Evolutionary conservation across 2,113 vertebrate species (phyloP).

Genomic region (Connochaetes taurinus): DNA sequence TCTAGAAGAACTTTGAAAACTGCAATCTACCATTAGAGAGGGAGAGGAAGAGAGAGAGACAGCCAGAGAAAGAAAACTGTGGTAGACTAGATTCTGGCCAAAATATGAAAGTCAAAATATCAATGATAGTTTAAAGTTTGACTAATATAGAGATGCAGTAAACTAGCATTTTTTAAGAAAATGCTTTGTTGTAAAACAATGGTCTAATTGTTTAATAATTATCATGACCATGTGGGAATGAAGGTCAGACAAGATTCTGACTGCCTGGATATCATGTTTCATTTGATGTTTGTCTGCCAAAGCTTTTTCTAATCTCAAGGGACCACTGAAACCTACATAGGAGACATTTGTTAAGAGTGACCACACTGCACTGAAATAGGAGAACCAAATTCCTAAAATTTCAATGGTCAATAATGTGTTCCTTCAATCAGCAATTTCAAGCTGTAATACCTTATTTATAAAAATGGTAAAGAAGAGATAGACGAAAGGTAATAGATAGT

Average conservation of each 20-base stretch:
- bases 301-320: constrained; percentile 22
- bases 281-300: constrained; percentile 27
- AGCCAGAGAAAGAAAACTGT: background rate
- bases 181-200: constrained; percentile 30
- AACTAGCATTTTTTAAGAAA: background rate
- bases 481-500: background rate
- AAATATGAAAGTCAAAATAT: background rate
- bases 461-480: background rate
- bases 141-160: background rate
- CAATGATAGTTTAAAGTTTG: background rate
- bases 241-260: constrained; percentile 32
- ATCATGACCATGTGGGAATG: background rate
- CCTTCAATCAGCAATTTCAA: background rate
- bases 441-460: background rate
- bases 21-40: background rate
- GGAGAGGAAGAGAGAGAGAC: background rate
- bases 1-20: background rate
- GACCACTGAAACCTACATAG: background rate
- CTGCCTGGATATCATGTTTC: constrained; percentile 26
- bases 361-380: background rate
- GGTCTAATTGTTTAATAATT: constrained; percentile 28
- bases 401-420: background rate
- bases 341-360: background rate
- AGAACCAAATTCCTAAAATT: constrained; percentile 33
- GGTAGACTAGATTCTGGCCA: background rate